Evolutionary conservation across 1,140 invertebrate genomes (phyloP).

Genomic region (Bombus polaris): DNA sequence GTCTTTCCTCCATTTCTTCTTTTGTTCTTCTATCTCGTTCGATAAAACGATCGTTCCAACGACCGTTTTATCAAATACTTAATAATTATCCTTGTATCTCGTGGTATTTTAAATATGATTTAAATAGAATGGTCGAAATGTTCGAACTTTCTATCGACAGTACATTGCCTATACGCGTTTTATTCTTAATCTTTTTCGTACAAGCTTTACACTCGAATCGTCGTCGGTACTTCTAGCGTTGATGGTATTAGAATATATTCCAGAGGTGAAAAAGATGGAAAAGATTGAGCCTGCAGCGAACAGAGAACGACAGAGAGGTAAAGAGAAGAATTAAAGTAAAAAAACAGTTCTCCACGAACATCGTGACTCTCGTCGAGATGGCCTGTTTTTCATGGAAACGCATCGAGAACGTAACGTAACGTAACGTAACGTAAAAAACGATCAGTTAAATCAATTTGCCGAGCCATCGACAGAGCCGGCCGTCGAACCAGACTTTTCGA

Average conservation of each 20-base stretch:
- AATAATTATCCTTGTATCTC: background rate
- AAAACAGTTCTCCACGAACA: background rate
- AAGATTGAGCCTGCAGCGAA: background rate
- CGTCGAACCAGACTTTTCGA: background rate
- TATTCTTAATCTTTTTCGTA: too few species aligned
- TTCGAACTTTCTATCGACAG: background rate
- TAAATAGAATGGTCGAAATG: too few species aligned
- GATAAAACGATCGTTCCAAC: background rate
- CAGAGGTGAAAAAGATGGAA: background rate
- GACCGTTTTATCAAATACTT: background rate
- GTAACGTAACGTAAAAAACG: background rate
- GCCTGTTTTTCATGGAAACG: background rate
- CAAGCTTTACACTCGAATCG: too few species aligned
- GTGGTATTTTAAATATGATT: background rate
- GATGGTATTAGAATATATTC: background rate
- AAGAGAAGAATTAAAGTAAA: background rate
- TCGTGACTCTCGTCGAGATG: background rate
- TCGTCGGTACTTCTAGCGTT: background rate
- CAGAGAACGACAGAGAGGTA: background rate
- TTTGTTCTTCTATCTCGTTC: background rate
- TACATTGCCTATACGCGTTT: too few species aligned
- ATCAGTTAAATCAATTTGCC: constrained; percentile 13
- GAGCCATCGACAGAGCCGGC: background rate
- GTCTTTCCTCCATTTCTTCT: background rate
- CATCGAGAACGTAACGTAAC: background rate